Evolutionary conservation across 2,888 invertebrate species (phyloP).

Genomic region (Meghimatium bilineatum): DNA sequence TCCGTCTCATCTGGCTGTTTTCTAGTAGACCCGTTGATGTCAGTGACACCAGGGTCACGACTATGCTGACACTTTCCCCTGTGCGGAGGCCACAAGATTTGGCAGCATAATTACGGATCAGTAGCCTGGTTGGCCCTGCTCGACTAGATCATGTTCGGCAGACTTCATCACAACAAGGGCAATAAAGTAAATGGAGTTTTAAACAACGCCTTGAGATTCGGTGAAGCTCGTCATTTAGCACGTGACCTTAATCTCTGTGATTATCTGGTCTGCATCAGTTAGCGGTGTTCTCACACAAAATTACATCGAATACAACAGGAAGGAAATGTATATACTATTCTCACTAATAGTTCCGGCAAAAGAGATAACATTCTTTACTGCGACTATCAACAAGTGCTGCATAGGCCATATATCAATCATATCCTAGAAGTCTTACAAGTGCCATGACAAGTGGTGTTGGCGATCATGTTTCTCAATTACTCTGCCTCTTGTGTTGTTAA

Average conservation of each 20-base stretch:
- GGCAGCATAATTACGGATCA: slow-evolving; percentile 26
- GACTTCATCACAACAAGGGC: slow-evolving; percentile 11
- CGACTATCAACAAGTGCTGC: too few relatives aligned
- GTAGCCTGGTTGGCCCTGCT: background rate
- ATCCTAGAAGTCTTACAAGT: too few relatives aligned
- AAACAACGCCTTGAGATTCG: slow-evolving; percentile 6
- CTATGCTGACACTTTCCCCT: slow-evolving; percentile 10
- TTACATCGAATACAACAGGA: too few relatives aligned
- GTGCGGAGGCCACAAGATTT: slow-evolving; percentile 12
- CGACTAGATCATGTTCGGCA: slow-evolving; percentile 25
- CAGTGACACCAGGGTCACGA: background rate
- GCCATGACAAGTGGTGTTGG: too few relatives aligned
- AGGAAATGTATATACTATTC: too few relatives aligned
- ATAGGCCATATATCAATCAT: too few relatives aligned
- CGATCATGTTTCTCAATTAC: too few relatives aligned
- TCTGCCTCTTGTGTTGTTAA: too few relatives aligned
- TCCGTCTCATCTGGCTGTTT: slow-evolving; percentile 31
- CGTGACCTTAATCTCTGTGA: background rate
- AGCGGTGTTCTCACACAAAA: too few relatives aligned
- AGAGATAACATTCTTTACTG: too few relatives aligned
- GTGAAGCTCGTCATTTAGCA: slow-evolving; percentile 10
- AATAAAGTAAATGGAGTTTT: slow-evolving; percentile 19
- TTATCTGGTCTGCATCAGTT: slow-evolving; percentile 2
- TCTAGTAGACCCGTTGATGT: slow-evolving; percentile 4
- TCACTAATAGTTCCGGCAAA: too few relatives aligned